Percentiles rank a stretch among this genome's conserved stretches.
These are phyloP conservation scores for Iselma pallidipennis DNA, from an alignment of 2,888 invertebrate genomes.

Conservation along the genomic window DNA sequence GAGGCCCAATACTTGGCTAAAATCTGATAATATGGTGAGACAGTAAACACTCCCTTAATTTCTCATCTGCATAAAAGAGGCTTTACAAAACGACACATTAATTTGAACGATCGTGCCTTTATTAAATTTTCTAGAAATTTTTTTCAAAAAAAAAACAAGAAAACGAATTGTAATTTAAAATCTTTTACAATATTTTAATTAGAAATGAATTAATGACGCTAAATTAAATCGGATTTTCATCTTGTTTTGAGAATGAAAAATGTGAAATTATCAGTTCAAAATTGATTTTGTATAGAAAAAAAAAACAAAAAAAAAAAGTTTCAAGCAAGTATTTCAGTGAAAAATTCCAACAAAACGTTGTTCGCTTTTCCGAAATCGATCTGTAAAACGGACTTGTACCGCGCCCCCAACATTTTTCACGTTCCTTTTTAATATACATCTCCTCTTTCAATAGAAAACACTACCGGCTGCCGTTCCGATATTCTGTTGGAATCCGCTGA, in stretches of 20 bases:
- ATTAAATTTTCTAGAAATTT: slow-evolving; percentile 22
- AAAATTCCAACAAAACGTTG: not conserved
- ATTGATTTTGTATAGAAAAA: not conserved
- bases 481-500: not conserved
- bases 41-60: slow-evolving; percentile 26
- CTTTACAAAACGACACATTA: slow-evolving; percentile 28
- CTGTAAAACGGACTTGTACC: slow-evolving; percentile 1
- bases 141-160: not conserved
- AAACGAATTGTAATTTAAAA: slow-evolving; percentile 9
- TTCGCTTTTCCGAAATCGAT: slow-evolving; percentile 6
- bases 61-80: slow-evolving; percentile 29
- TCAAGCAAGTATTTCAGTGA: too few species aligned
- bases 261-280: not conserved
- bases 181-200: slow-evolving; percentile 3
- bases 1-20: slow-evolving; percentile 9
- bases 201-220: not conserved
- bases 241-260: not conserved
- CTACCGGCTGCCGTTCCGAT: not conserved
- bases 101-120: slow-evolving; percentile 27
- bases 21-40: slow-evolving; percentile 21
- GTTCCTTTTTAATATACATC: slow-evolving; percentile 14
- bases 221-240: not conserved
- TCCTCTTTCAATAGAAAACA: slow-evolving; percentile 1
- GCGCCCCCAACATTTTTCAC: slow-evolving; percentile 6
- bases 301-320: not conserved